phyloP scores from a whole-genome alignment of 2,888 invertebrate genomes.

The Hyppa rectilinea region DNA sequence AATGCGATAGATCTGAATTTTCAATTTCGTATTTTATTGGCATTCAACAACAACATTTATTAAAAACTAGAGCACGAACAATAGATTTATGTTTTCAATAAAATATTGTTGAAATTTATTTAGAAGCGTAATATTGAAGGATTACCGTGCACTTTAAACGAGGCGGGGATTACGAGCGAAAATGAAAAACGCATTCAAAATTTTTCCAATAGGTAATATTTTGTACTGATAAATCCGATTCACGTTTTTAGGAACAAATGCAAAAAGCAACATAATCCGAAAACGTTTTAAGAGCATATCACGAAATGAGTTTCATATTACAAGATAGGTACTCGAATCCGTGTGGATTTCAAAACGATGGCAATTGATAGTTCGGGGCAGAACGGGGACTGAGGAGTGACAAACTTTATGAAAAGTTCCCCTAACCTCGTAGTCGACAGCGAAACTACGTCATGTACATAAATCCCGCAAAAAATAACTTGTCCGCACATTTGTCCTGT shows the following conservation, averaged over 20 bases:
- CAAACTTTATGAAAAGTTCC: constrained; percentile 63
- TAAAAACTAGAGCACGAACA: constrained; percentile 11
- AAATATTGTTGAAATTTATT: constrained; percentile 37
- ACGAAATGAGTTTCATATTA: constrained; percentile 58
- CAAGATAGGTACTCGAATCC: constrained; percentile 62
- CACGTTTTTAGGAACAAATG: constrained; percentile 22
- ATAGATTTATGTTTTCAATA: constrained; percentile 44
- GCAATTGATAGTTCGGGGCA: constrained; percentile 68
- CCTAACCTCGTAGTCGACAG: constrained; percentile 39
- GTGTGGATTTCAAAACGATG: constrained; percentile 69
- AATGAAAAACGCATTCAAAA: constrained; percentile 43
- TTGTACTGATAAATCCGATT: constrained; percentile 34
- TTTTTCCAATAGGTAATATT: constrained; percentile 33
- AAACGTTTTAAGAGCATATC: constrained; percentile 48
- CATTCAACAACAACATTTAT: constrained; percentile 6
- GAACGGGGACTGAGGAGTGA: constrained; percentile 31
- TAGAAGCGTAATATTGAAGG: constrained; percentile 50
- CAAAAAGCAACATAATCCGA: constrained; percentile 39
- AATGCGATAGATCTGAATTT: constrained; percentile 16
- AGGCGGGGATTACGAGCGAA: constrained; percentile 41
- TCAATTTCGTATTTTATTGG: constrained; percentile 8
- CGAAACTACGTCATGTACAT: constrained; percentile 23
- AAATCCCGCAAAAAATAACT: constrained; percentile 43
- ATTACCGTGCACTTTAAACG: constrained; percentile 59
- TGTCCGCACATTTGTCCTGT: constrained; percentile 44